Base-by-base conservation (phyloP, 2,113 vertebrate species). In the Pholis gunnellus region DNA sequence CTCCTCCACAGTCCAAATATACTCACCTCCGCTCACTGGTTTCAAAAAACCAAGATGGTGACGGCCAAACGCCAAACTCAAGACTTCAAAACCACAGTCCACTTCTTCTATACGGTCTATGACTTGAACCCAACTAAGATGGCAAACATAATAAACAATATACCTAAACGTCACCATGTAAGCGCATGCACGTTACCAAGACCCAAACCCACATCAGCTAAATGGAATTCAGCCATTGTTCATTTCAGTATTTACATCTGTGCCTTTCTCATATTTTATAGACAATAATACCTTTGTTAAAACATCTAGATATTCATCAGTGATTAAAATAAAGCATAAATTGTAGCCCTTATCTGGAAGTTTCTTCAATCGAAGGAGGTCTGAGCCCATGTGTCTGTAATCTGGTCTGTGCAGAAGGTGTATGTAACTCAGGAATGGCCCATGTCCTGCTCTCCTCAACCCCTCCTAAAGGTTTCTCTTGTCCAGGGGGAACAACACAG, bases 401-500 rank as follows among this genome's bases (percentile, higher is more conserved):
- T 87, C 84, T 72, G 31, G 57, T 56, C 44, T 18, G 4, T 72
- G 68, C 75, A 85, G 85, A 85, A 91, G 81, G 87, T 85, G 85
- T 29, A 72, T 87, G 50, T 90, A 77, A 91, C 81, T 87, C 56
- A 46, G 79, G 71, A 85, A 38, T 54, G 34, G 73, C 68, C 75
- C 34, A 5, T 78, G 84, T 87, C 87, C 84, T 52, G 50, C 74
- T 79, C 75, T 77, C 78, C 38, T 60, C 29, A 48, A 88, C 75
- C 84, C 65, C 73, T 89, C 82, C 87, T 88, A 52, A 92, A 93
- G 90, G 82, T 89, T 89, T 89, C 91, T 80, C 82, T 90, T 91
- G 89, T 92, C 83, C 83, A 64, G 72, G 48, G 87, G 90, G 85
- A 94, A 94, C 94, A 95, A 95, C 93, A 92, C 91, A 6, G 29